Evolutionary conservation across 2,113 vertebrate genomes (phyloP), one percentile per base, ranked within the genome.

Genomic region (Corvus hawaiiensis): DNA sequence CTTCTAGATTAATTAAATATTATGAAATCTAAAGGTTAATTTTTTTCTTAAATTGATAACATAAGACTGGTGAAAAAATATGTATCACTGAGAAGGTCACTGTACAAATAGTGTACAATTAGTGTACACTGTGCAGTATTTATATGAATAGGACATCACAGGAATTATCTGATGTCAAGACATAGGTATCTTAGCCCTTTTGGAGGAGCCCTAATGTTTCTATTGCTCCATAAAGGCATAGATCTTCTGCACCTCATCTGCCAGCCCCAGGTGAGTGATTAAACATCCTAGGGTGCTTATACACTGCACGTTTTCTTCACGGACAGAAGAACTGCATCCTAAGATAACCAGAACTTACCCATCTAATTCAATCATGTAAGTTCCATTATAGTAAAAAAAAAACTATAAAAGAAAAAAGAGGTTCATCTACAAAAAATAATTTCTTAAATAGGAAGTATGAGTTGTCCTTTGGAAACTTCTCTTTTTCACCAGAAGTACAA

Each of bases 241-340:
- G 8, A 48, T 33, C 8, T 56, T 46, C 30, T 54, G 35, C 16
- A 43, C 8, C 20, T 68, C 58, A 32, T 84, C 13, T 76, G 22
- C 26, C 35, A 76, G 48, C 4, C 6, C 37, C 14, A 21, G 55
- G 32, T 49, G 48, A 61, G n/a, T 9, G 23, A 54, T 8, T 23
- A 18, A 33, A 52, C 7, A 27, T 16, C 10, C 11, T 30, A 43
- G 16, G 10, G 20, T 27, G 24, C 27, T 67, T 52, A 6, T 1
- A 12, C 8, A 16, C 11, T 27, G 15, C 3, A 3, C 0, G 0
- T 18, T 75, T 11, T 55, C 80, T 14, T 7, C 9, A 37, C 8
- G 9, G 43, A 11, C 7, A 22, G 27, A 20, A 43, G 72, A 78
- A 55, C 9, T 37, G 8, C 35, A 68, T 61, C 22, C 54, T 68